Percentiles rank a stretch among this genome's conserved stretches.
Conservation (phyloP, 2,888 invertebrate genomes). For the Agrochola lota region DNA sequence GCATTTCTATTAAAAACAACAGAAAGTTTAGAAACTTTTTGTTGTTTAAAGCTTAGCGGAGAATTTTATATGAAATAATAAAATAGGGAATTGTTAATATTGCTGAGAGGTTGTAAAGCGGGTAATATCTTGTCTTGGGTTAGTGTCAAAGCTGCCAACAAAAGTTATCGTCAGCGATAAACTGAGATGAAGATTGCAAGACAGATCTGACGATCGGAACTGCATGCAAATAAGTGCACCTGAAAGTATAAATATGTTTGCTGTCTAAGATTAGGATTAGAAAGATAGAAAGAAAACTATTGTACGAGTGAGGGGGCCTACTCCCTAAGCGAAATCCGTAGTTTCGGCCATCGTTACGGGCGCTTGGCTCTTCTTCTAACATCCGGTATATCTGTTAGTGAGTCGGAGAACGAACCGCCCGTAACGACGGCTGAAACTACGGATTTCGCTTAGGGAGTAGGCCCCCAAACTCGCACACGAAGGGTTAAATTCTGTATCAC, state of each 20-base stretch:
- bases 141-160: conserved; percentile 12
- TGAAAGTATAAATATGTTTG: not conserved
- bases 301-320: too few relatives aligned
- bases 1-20: conserved; percentile 39
- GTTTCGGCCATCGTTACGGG: too few relatives aligned
- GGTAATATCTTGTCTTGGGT: not conserved
- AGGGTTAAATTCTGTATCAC: too few relatives aligned
- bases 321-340: too few relatives aligned
- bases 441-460: too few relatives aligned
- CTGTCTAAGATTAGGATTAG: not conserved
- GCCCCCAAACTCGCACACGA: too few relatives aligned
- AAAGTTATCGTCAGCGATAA: not conserved
- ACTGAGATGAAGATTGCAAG: not conserved
- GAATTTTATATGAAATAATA: conserved; percentile 42
- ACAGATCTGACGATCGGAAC: not conserved
- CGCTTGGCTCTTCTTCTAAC: too few relatives aligned
- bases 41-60: conserved; percentile 28
- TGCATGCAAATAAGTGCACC: not conserved
- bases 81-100: conserved; percentile 20
- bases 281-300: not conserved
- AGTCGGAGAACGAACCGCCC: too few relatives aligned
- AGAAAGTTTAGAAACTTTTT: conserved; percentile 34
- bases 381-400: too few relatives aligned
- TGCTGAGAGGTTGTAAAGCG: not conserved
- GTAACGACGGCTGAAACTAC: too few relatives aligned